These are phyloP conservation scores for Phyllotreta striolata DNA, from an alignment of 2,888 invertebrate species.

Conservation along the genomic window DNA sequence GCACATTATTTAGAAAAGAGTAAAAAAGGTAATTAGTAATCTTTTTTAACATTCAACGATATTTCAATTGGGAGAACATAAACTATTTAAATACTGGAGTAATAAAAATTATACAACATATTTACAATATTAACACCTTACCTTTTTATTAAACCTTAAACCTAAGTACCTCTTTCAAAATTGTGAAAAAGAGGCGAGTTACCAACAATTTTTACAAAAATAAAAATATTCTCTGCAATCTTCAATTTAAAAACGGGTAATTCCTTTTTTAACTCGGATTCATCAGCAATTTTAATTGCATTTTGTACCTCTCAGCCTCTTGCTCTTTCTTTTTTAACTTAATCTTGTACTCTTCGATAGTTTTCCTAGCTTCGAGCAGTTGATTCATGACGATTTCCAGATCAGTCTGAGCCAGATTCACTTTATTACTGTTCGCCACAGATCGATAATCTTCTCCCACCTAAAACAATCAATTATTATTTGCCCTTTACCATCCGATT, in stretches of 20 bases:
- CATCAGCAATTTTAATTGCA: conserved; percentile 53
- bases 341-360: conserved; percentile 57
- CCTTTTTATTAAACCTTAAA: too few species aligned
- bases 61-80: too few species aligned
- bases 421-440: conserved; percentile 16
- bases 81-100: too few species aligned
- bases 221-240: too few species aligned
- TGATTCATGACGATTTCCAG: conserved; percentile 53
- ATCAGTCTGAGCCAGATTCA: conserved; percentile 39
- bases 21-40: too few species aligned
- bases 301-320: conserved; percentile 56
- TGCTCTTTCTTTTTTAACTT: conserved; percentile 56
- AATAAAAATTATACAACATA: too few species aligned
- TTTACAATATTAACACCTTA: too few species aligned
- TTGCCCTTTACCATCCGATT: conserved; percentile 15
- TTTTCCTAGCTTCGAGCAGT: conserved; percentile 55
- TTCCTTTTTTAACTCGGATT: conserved; percentile 44
- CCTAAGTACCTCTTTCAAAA: too few species aligned
- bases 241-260: not conserved
- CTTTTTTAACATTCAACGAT: too few species aligned
- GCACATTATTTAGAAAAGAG: too few species aligned
- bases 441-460: conserved; percentile 21
- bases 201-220: too few species aligned
- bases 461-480: conserved; percentile 5
- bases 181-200: too few species aligned